Conservation (phyloP, 92 coral and sea anemone genomes). For the Epizoanthus rinbou region DNA sequence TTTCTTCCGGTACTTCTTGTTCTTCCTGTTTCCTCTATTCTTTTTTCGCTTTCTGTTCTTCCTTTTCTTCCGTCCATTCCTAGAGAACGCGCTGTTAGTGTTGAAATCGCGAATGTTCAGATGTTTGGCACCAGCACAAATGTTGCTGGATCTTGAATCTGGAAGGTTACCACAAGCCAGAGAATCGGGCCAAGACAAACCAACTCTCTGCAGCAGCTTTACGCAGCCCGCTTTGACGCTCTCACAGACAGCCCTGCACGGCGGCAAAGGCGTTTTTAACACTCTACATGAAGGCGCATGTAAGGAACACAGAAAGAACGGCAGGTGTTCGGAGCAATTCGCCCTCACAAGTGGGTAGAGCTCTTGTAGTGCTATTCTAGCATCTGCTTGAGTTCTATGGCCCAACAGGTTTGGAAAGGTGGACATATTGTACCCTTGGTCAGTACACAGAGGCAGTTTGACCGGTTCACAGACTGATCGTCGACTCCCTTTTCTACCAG, state of each 20-base stretch:
- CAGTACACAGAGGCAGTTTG: neutral
- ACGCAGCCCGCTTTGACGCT: constrained; percentile 19
- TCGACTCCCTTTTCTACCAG: neutral
- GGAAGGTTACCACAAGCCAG: constrained; percentile 4
- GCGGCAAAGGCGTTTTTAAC: constrained; percentile 1
- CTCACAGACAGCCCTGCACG: constrained; percentile 14
- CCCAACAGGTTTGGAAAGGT: constrained; percentile 16
- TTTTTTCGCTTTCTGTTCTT: constrained; percentile 27
- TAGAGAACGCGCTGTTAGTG: neutral
- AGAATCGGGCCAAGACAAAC: constrained; percentile 15
- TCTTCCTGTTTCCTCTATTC: constrained; percentile 14
- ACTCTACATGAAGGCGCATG: constrained; percentile 10
- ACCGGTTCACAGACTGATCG: constrained; percentile 12
- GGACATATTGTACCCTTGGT: neutral
- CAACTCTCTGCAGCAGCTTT: neutral
- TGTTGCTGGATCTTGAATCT: neutral
- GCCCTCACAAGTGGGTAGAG: constrained; percentile 19
- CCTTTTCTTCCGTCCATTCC: constrained; percentile 7
- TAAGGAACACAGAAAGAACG: constrained; percentile 21
- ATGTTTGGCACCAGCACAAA: constrained; percentile 13
- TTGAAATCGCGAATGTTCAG: neutral
- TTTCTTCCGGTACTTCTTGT: constrained; percentile 24
- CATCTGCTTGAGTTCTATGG: neutral
- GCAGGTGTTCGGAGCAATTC: constrained; percentile 19
- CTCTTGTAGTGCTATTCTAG: neutral